phyloP scores from a whole-genome alignment of 2,888 invertebrate genomes.

The Electrophaes corylata region DNA sequence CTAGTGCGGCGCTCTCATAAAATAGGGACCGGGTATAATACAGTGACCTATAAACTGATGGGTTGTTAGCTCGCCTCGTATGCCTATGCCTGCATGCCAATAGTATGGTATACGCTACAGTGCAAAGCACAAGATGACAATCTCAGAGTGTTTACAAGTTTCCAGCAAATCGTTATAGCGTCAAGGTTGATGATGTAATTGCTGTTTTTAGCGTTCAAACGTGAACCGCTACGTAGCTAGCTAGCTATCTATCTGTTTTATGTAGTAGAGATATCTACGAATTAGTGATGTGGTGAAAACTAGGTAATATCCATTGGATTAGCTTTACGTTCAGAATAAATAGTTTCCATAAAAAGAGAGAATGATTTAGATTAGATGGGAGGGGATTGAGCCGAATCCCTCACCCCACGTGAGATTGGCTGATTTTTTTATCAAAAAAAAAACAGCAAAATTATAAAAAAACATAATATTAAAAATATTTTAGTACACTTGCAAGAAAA shows the following conservation, averaged over 20 bases:
- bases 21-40: not conserved
- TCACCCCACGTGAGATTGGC: no score
- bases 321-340: no score
- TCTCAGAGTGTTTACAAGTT: slow-evolving; percentile 65
- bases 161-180: slow-evolving; percentile 57
- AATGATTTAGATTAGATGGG: no score
- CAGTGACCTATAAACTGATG: slow-evolving; percentile 19
- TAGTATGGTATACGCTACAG: slow-evolving; percentile 40
- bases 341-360: no score
- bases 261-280: slow-evolving; percentile 13
- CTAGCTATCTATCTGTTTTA: slow-evolving; percentile 21
- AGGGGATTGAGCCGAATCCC: no score
- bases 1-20: no score
- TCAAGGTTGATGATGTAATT: slow-evolving; percentile 82
- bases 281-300: slow-evolving; percentile 13
- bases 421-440: no score
- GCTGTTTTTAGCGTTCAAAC: slow-evolving; percentile 74
- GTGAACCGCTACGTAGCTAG: slow-evolving; percentile 54
- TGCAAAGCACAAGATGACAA: slow-evolving; percentile 49
- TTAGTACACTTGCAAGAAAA: no score
- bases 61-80: slow-evolving; percentile 13
- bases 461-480: no score
- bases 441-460: no score
- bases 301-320: no score
- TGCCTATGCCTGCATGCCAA: no score